These are phyloP conservation scores for Heliconius charithonia DNA, from an alignment of 2,888 invertebrate genomes.

Conservation along the genomic window DNA sequence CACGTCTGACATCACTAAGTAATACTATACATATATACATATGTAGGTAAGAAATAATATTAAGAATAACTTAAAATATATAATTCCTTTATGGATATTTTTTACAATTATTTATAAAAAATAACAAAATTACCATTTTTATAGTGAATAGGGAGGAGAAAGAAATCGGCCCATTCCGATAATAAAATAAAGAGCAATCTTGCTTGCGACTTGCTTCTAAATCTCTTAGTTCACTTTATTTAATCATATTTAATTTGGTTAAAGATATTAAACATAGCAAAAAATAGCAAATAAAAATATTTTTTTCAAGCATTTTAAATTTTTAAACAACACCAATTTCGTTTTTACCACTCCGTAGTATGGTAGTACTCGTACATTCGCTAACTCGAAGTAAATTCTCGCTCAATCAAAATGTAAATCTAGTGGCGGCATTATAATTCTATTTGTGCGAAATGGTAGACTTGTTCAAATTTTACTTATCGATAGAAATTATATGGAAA, in stretches of 20 bases:
- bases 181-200: too few relatives aligned
- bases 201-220: too few relatives aligned
- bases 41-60: neutral
- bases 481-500: conserved; percentile 39
- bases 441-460: conserved; percentile 52
- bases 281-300: neutral
- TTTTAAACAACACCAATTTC: neutral
- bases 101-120: too few relatives aligned
- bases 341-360: neutral
- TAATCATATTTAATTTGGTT: too few relatives aligned
- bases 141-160: neutral
- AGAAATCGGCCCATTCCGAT: too few relatives aligned
- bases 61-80: neutral
- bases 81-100: neutral
- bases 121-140: neutral
- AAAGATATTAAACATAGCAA: too few relatives aligned
- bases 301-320: neutral
- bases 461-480: conserved; percentile 37
- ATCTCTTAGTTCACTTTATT: too few relatives aligned
- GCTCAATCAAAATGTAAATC: conserved; percentile 70
- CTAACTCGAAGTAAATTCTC: conserved; percentile 41
- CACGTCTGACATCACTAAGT: neutral
- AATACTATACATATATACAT: neutral
- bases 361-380: conserved; percentile 29
- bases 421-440: conserved; percentile 57